Evolutionary conservation across 2,113 vertebrate genomes (phyloP), one percentile per base, ranked within the genome.

Genomic region (Salminus brasiliensis): DNA sequence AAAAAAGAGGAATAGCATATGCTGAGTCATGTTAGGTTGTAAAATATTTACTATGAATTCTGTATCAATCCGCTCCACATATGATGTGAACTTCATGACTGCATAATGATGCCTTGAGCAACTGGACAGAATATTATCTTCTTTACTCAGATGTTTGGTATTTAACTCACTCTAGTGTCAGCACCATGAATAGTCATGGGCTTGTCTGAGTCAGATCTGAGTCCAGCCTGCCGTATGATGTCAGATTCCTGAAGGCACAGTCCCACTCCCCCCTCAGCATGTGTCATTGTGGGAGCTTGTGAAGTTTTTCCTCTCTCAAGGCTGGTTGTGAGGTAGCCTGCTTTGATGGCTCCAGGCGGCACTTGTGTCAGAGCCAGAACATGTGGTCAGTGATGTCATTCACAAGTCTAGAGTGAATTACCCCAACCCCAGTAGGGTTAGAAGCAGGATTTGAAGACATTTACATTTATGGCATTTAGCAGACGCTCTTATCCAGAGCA

Each of bases 121-220:
- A 27, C 68, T 55, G 78, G 75, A 73, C 57, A 34, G 70, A 27
- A 55, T 60, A 45, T 82, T 52, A 69, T 49, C 63, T 57, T 43
- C 29, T 45, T 59, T 68, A 9, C 75, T 78, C 52, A 70, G 76
- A 76, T 11, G 16, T 67, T 68, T 68, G 74, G 63, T 69, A 78
- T 69, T 69, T 69, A 78, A 70, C 27, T 43, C 41, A 3, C 41
- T 43, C 11, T 43, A 43, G 9, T 43, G 57, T 36, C 13, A 21
- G 32, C 13, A 49, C 30, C 63, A 76, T 68, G 52, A 32, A 12
- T 57, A 69, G 70, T 52, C 66, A 43, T 52, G 60, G 49, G 32
- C 29, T n/a, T n/a, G n/a, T n/a, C 49, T 70, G 65, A 60, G 59
- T 68, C 47, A 55, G 10, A n/a, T n/a, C n/a, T n/a, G n/a, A 43